phyloP scores from a whole-genome alignment of 2,113 vertebrate genomes.

The Scortum barcoo region DNA sequence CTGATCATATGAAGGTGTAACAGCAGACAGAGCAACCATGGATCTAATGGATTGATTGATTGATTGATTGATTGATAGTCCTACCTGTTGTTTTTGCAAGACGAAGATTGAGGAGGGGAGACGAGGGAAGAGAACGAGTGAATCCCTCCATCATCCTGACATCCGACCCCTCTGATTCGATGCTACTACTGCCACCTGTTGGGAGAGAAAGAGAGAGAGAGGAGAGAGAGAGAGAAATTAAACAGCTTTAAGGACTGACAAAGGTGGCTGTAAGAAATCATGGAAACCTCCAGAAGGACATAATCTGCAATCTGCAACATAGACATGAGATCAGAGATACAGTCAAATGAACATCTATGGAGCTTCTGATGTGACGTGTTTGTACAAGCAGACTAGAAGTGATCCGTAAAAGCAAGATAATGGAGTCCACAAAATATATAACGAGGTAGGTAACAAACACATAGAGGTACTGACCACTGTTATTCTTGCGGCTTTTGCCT shows the following conservation, averaged over 20 bases:
- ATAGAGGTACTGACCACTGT: slow-evolving; percentile 89
- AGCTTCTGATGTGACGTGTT: neutral
- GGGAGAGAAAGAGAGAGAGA: neutral
- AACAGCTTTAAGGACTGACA: neutral
- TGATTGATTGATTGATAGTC: neutral
- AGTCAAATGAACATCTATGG: neutral
- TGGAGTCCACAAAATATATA: neutral
- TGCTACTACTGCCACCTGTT: slow-evolving; percentile 49
- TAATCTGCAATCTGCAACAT: neutral
- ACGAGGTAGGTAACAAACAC: too few relatives aligned
- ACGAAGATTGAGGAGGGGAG: slow-evolving; percentile 76
- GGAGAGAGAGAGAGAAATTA: neutral
- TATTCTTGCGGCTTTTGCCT: slow-evolving; percentile 94
- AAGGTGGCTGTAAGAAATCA: neutral
- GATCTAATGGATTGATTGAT: neutral
- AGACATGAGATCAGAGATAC: neutral
- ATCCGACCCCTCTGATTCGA: slow-evolving; percentile 68
- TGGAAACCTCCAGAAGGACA: neutral
- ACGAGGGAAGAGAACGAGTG: slow-evolving; percentile 78
- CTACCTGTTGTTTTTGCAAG: slow-evolving; percentile 70
- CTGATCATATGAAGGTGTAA: too few relatives aligned
- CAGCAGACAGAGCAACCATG: too few relatives aligned
- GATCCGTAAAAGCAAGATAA: neutral
- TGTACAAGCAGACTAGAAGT: neutral
- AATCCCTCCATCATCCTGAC: slow-evolving; percentile 74